Conservation (phyloP, 2,888 invertebrate species). For the Heliconius ethilla region DNA sequence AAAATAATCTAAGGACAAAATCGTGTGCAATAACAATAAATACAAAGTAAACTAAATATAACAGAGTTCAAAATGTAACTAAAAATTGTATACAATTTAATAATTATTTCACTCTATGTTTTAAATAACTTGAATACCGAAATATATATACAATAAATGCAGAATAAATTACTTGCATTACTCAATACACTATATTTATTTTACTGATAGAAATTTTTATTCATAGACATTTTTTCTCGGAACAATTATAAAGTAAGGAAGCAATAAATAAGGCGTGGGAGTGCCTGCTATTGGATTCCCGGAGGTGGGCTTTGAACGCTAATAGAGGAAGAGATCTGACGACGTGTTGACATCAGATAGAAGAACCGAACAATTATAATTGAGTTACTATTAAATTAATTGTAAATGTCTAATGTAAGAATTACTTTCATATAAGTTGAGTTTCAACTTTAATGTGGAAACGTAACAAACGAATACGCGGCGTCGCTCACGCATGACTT, state of each 20-base stretch:
- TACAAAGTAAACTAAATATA: background rate
- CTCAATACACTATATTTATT: background rate
- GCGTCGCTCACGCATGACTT: slow-evolving; percentile 3
- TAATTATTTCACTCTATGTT: background rate
- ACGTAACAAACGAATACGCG: background rate
- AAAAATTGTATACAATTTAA: background rate
- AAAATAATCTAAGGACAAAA: slow-evolving; percentile 14
- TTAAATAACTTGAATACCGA: background rate
- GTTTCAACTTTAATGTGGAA: slow-evolving; percentile 4
- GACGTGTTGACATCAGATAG: slow-evolving; percentile 60
- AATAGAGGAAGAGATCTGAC: slow-evolving; percentile 60
- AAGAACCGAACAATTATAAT: slow-evolving; percentile 44
- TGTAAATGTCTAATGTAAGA: slow-evolving; percentile 9
- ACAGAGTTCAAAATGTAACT: background rate
- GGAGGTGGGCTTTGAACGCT: slow-evolving; percentile 67
- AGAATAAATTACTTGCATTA: background rate
- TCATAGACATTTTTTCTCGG: slow-evolving; percentile 50
- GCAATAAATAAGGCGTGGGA: slow-evolving; percentile 73
- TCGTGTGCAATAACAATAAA: background rate
- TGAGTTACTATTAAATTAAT: slow-evolving; percentile 33
- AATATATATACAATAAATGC: background rate
- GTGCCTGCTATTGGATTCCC: slow-evolving; percentile 66
- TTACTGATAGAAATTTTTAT: background rate
- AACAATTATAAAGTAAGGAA: slow-evolving; percentile 71
- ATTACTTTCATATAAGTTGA: background rate